Base-by-base conservation (phyloP, 1,140 invertebrate genomes). In the Drosophila santomea region DNA sequence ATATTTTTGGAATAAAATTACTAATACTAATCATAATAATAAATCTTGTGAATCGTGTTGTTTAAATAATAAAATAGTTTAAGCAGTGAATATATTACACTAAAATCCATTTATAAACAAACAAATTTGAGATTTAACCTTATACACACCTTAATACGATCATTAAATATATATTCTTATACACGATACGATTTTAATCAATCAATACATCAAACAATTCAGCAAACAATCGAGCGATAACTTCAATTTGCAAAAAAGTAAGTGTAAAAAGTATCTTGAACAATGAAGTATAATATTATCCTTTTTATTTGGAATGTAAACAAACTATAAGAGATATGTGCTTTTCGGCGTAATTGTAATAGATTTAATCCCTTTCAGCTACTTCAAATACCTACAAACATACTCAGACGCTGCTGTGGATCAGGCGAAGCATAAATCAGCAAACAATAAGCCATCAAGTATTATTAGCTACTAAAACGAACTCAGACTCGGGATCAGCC, bases 1-100 rank as follows among this genome's bases (percentile, higher is more conserved):
- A 88, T 88, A 88, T 88, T 89, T 88, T 89, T 80, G 76, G 76
- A 89, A 66, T 58, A 64, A 36, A 60, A 78, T 47, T 55, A 63
- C 59, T 44, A 44, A 54, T 54, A 28, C 47, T 14, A 48, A n/a
- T 48, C 23, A 14, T 28, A 68, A 41, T 32, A 71, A 71, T 50
- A 71, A 60, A 67, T 38, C 55, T 59, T 61, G 62, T 56, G 36
- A 77, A 74, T 39, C 60, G 72, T 74, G 68, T 61, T 38, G n/a
- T 45, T 66, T 61, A 51, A 79, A 54, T 52, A 77, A 67, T 58
- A 38, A 51, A 66, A 50, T 72, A 62, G 23, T 45, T 32, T 74
- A 66, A 56, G 44, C 62, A 61, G 43, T 17, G 32, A 45, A 52
- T 23, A 54, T 32, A 63, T 39, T 32, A 44, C 8, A 28, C 36